Percentiles rank a stretch among this genome's conserved stretches.
Evolutionary conservation across 2,888 invertebrate genomes (phyloP).

Genomic region (Muschampia plurimacula): DNA sequence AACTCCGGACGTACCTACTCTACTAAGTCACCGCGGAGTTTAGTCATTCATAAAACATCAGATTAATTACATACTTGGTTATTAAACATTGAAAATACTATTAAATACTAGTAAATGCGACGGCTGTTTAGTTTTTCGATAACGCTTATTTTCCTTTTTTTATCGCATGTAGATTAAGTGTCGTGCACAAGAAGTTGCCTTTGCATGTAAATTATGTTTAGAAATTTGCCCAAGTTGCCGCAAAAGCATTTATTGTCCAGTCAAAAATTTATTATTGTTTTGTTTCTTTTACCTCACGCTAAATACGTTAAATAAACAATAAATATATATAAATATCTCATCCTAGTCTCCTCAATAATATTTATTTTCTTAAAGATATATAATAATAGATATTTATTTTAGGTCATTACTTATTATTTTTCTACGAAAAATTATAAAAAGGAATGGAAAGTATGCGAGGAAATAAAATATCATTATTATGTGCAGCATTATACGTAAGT

Average conservation of each 20-base stretch:
- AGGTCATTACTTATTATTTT: no score
- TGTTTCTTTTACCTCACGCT: neutral
- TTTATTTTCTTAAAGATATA: no score
- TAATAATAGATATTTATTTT: neutral
- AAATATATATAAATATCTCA: neutral
- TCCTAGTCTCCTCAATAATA: neutral
- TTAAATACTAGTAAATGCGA: conserved; percentile 8
- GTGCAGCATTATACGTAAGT: no score
- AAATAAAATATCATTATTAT: no score
- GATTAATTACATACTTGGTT: conserved; percentile 22
- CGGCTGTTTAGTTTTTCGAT: neutral
- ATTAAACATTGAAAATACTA: conserved; percentile 11
- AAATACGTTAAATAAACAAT: neutral
- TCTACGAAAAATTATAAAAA: no score
- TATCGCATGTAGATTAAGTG: conserved; percentile 62
- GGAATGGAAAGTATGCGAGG: no score
- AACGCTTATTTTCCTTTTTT: conserved; percentile 17
- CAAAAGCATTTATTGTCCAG: neutral
- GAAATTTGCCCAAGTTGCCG: conserved; percentile 12
- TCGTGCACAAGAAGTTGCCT: conserved; percentile 74
- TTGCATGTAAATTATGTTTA: conserved; percentile 62
- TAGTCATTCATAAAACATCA: conserved; percentile 52
- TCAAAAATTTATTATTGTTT: neutral
- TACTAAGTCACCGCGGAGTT: conserved; percentile 39
- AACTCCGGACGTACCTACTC: conserved; percentile 47